Base-by-base conservation (phyloP, 2,888 invertebrate genomes). In the Mongoloraphidia duomilia region DNA sequence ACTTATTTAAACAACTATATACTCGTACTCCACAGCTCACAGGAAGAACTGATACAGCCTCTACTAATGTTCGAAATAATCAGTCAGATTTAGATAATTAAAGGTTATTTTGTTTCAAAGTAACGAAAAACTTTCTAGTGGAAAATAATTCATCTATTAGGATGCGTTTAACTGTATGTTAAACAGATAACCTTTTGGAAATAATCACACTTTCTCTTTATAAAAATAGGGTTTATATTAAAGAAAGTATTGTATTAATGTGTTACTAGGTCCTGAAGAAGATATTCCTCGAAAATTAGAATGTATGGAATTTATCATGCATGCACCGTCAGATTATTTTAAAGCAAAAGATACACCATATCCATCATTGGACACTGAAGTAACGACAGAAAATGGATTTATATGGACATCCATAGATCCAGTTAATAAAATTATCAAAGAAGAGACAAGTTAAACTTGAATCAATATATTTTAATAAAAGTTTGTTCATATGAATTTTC, bases 301-400 rank as follows among this genome's bases (percentile, higher is more conserved):
- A 34, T 87, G 79, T 56, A 82, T 94, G 82, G 84, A 90, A 61
- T 94, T 93, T 69, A 80, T 93, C 13, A 91, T 92, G 84, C 92
- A 91, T 61, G 90, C 92, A 0, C 93, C 93, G 0, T 89, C 90
- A 0, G 91, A 92, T 65, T 93, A 93, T 68, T 91, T 83, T 65
- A 82, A 82, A 61, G 75, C 84, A 9, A 79, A 76, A 56, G 81
- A 75, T 54, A 80, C 80, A 11, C 90, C 91, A 0, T 91, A 86
- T 64, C 86, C 88, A 0, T 66, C 75, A 37, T 69, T 75, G 1
- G 58, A 63, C 55, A 60, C 65, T 9, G 58, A 63, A 55, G 60
- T 65, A 10, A 58, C 61, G 35, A 59, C 62, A 14, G 58, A 61
- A 52, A 60, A 65, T 13, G 81, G 82, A 1, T 82, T 72, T 58